Evolutionary conservation across 2,113 vertebrate genomes (phyloP).

Genomic region (Nesoenas mayeri): DNA sequence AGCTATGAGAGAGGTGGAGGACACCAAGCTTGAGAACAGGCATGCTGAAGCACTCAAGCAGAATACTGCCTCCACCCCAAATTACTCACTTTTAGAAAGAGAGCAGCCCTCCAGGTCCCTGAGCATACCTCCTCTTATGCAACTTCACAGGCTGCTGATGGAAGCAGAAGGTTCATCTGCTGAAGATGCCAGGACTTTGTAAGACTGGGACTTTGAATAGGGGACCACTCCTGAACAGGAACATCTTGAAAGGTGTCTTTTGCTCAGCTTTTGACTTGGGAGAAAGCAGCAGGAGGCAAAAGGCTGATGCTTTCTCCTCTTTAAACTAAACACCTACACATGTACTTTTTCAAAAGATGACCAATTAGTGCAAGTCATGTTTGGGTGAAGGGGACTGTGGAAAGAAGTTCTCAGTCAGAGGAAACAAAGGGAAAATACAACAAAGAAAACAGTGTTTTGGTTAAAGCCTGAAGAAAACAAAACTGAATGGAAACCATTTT

Average conservation of each 20-base stretch:
- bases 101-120: neutral
- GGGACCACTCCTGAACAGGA: neutral
- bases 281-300: neutral
- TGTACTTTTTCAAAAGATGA: neutral
- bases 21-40: neutral
- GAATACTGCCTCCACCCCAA: neutral
- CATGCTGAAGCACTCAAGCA: neutral
- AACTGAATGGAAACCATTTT: neutral
- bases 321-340: neutral
- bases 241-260: neutral
- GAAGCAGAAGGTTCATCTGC: neutral
- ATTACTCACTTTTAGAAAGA: neutral
- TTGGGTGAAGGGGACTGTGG: neutral
- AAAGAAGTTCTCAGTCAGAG: neutral
- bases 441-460: neutral
- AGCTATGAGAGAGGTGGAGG: neutral
- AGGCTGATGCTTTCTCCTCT: neutral
- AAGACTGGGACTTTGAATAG: neutral
- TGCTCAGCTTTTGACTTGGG: neutral
- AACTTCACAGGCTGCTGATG: neutral
- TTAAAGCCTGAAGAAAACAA: neutral
- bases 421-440: neutral
- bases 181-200: neutral
- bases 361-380: neutral
- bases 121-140: neutral